A percentile compares a stretch with the other conserved stretches of the same genome.
phyloP scores from a whole-genome alignment of 1,140 invertebrate genomes.

The Melipona quadrifasciata region DNA sequence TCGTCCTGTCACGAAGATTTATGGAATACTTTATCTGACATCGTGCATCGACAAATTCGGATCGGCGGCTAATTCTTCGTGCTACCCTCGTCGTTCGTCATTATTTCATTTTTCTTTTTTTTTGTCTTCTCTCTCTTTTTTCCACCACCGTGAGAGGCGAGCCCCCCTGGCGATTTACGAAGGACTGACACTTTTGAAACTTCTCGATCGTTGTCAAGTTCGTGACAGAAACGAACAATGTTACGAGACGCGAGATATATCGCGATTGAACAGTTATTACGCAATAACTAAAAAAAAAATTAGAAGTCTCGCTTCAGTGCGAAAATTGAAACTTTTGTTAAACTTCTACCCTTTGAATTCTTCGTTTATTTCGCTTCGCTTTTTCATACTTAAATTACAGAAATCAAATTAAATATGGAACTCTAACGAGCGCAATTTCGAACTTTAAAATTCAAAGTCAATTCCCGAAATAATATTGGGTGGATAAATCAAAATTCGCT shows the following conservation, averaged over 20 bases:
- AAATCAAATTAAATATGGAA: no score
- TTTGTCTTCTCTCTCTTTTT: background rate
- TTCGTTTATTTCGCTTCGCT: no score
- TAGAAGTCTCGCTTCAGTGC: no score
- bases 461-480: background rate
- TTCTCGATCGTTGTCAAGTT: background rate
- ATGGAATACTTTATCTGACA: constrained; percentile 12
- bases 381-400: no score
- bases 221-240: background rate
- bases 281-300: no score
- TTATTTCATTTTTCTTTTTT: background rate
- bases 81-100: background rate
- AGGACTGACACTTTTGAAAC: background rate
- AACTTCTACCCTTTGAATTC: no score
- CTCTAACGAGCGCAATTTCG: background rate
- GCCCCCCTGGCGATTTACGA: background rate
- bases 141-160: background rate
- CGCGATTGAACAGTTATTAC: no score
- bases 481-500: background rate
- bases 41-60: background rate
- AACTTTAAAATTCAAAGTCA: background rate
- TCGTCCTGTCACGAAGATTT: constrained; percentile 31
- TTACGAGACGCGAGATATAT: background rate
- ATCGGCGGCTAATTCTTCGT: background rate
- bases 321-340: no score